Conservation (phyloP, 2,113 vertebrate species). For the Nesoenas mayeri region DNA sequence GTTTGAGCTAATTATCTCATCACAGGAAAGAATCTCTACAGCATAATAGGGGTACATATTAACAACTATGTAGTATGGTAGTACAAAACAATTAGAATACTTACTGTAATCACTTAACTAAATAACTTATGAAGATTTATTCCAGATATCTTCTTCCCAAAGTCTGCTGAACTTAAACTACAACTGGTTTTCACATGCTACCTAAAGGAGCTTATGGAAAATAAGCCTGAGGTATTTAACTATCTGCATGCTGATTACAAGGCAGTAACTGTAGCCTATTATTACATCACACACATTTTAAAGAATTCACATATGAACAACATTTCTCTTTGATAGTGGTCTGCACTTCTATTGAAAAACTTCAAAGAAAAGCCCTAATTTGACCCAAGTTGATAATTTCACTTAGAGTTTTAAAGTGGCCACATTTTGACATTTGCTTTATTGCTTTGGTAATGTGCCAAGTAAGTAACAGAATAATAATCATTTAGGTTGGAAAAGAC, state of each 20-base stretch:
- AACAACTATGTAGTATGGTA: neutral
- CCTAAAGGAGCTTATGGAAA: neutral
- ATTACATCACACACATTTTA: neutral
- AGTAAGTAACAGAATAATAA: neutral
- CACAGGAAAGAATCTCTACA: neutral
- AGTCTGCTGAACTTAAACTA: neutral
- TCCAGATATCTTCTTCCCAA: neutral
- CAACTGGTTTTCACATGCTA: neutral
- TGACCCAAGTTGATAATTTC: neutral
- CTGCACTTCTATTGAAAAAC: neutral
- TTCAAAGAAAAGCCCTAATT: neutral
- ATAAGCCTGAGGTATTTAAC: neutral
- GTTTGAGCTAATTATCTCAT: neutral
- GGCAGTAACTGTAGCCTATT: neutral
- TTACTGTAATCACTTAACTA: neutral
- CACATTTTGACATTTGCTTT: neutral
- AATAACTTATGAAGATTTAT: neutral
- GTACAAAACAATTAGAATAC: neutral
- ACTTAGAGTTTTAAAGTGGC: neutral
- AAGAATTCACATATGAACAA: neutral
- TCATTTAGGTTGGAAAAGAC: no score
- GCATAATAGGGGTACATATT: accelerated
- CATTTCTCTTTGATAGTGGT: neutral
- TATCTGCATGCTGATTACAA: neutral
- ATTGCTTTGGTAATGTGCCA: neutral